Evolutionary conservation across 2,888 invertebrate species (phyloP).

Genomic region (Megalurothrips usitatus): DNA sequence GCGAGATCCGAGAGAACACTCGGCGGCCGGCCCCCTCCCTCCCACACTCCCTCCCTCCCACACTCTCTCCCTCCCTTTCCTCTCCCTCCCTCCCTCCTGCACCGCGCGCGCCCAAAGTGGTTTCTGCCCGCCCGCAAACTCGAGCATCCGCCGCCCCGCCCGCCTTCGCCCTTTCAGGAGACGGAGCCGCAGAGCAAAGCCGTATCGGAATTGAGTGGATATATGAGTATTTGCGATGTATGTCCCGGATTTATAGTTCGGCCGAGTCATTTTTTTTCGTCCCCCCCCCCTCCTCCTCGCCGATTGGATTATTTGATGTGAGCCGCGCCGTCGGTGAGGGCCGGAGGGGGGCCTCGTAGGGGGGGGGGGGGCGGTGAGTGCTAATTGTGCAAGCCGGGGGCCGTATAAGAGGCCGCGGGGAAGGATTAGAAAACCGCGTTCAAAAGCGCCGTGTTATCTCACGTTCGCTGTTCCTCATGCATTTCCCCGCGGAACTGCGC

Average conservation of each 20-base stretch:
- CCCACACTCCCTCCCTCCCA: background rate
- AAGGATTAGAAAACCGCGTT: no score
- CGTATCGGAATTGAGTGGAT: conserved; percentile 24
- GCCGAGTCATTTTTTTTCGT: background rate
- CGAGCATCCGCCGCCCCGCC: background rate
- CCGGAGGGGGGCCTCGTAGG: background rate
- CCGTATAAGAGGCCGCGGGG: no score
- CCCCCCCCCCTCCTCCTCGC: background rate
- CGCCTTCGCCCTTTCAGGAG: background rate
- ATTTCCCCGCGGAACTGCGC: no score
- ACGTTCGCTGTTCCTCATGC: no score
- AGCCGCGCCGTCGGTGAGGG: background rate
- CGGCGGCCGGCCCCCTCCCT: background rate
- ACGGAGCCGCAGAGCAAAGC: background rate
- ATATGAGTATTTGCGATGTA: conserved; percentile 25
- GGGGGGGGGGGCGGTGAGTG: background rate
- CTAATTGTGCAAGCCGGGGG: no score
- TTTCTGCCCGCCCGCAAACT: background rate
- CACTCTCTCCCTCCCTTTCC: background rate
- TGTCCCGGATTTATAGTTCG: conserved; percentile 9
- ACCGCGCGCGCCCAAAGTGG: background rate
- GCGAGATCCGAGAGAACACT: background rate
- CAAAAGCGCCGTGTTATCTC: no score
- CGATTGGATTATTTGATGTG: background rate
- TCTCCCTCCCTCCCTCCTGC: background rate